These are phyloP conservation scores for Nothoprocta perdicaria DNA, from an alignment of 2,113 vertebrate genomes.

Conservation along the genomic window DNA sequence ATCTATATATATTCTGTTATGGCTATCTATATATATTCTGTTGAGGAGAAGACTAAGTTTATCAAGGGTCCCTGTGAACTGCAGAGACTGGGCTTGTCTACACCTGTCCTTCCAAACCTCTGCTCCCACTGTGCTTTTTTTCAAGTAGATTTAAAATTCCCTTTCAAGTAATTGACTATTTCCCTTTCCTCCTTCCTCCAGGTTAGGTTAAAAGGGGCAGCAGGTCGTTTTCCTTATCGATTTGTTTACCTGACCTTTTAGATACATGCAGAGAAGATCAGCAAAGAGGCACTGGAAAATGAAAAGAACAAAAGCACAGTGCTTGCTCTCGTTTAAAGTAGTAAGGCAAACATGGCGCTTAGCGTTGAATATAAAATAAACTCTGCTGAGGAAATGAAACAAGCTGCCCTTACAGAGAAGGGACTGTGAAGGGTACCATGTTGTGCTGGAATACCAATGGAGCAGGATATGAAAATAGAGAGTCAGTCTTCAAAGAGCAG, in stretches of 20 bases:
- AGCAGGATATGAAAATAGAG: not conserved
- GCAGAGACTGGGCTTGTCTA: conserved; percentile 40
- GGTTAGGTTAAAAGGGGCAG: conserved; percentile 59
- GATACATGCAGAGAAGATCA: conserved; percentile 65
- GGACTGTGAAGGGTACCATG: not conserved
- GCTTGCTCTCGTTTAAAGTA: conserved; percentile 24
- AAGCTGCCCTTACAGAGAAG: not conserved
- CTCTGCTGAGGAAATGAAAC: not conserved
- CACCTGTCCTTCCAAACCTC: conserved; percentile 46
- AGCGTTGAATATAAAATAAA: conserved; percentile 14
- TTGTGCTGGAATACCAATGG: accelerated
- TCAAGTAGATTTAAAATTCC: conserved; percentile 62
- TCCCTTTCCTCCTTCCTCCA: conserved; percentile 27
- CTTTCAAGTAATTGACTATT: conserved; percentile 57
- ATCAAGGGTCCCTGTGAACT: not conserved
- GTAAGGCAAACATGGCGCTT: not conserved
- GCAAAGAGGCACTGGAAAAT: conserved; percentile 31
- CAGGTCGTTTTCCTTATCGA: conserved; percentile 65
- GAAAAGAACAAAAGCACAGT: not conserved
- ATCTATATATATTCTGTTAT: not conserved
- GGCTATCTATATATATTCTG: not conserved
- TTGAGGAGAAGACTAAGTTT: not conserved
- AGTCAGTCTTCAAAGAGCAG: not conserved
- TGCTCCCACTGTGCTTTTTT: conserved; percentile 31
- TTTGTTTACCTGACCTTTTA: conserved; percentile 77